Evolutionary conservation across 2,888 invertebrate genomes (phyloP).

Genomic region (Heterodera filipjevi): DNA sequence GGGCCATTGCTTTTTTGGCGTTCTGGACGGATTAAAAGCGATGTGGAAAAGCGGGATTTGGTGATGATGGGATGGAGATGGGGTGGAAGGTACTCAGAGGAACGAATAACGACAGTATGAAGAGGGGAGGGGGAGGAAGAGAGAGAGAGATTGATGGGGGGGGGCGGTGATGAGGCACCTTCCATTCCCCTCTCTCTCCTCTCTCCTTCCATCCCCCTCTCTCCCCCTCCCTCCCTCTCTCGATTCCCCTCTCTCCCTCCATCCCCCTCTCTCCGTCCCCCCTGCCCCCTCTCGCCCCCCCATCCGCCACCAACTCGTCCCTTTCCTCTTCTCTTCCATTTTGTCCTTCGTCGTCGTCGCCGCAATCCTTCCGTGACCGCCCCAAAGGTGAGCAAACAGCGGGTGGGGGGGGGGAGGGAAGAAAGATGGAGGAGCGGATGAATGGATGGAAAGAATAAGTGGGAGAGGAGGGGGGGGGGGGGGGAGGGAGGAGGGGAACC

Average conservation of each 20-base stretch:
- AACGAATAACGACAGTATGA: slow-evolving; percentile 12
- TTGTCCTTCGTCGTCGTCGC: background rate
- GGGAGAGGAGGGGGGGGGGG: background rate
- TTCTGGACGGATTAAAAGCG: slow-evolving; percentile 16
- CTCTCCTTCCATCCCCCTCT: background rate
- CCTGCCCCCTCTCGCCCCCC: background rate
- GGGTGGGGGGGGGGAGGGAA: background rate
- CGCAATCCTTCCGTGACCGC: slow-evolving; percentile 24
- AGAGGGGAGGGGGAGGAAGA: background rate
- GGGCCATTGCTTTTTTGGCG: slow-evolving; percentile 20
- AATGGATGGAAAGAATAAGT: background rate
- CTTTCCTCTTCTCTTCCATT: slow-evolving; percentile 1
- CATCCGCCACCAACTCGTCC: background rate
- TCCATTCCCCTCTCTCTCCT: background rate
- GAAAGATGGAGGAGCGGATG: slow-evolving; percentile 6
- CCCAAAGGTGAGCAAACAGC: slow-evolving; percentile 30
- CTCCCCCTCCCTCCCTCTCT: background rate
- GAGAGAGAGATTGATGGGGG: no score
- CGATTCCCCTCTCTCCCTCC: no score
- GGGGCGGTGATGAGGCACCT: no score
- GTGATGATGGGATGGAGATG: background rate
- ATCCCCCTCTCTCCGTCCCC: background rate
- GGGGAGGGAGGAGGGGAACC: background rate
- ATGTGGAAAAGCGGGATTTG: slow-evolving; percentile 7
- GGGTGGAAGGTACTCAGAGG: slow-evolving; percentile 11